Conservation (phyloP, 2,888 invertebrate species). For the Anarsia innoxiella region DNA sequence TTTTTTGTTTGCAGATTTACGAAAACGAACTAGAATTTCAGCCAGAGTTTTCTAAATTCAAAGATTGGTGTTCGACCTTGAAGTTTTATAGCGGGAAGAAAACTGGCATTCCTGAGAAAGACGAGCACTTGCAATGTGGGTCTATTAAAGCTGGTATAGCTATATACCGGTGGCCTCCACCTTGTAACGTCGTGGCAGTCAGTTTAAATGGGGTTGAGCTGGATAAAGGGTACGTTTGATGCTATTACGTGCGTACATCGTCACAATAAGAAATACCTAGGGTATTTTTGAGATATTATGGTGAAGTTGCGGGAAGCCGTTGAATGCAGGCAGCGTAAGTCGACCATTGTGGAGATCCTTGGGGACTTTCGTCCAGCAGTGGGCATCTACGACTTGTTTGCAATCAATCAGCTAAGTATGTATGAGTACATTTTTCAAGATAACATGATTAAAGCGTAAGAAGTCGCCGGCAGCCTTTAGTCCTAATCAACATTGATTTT, state of each 20-base stretch:
- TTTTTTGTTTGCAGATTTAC: slow-evolving; percentile 67
- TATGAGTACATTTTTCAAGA: too few species aligned
- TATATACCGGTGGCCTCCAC: slow-evolving; percentile 82
- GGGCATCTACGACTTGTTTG: too few species aligned
- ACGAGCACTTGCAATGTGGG: slow-evolving; percentile 48
- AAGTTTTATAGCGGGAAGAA: slow-evolving; percentile 78
- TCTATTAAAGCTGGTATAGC: slow-evolving; percentile 51
- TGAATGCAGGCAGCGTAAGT: too few species aligned
- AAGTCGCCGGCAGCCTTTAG: too few species aligned
- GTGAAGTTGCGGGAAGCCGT: too few species aligned
- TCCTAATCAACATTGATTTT: too few species aligned
- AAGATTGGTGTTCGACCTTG: slow-evolving; percentile 79
- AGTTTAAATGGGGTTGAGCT: slow-evolving; percentile 70
- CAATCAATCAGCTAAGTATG: too few species aligned
- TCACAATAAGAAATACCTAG: too few species aligned
- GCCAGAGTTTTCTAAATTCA: slow-evolving; percentile 78
- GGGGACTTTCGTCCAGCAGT: neutral
- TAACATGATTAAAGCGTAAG: too few species aligned
- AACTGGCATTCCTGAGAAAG: slow-evolving; percentile 52
- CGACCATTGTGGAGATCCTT: too few species aligned
- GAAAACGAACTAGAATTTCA: slow-evolving; percentile 80
- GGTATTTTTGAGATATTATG: too few species aligned
- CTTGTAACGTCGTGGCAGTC: slow-evolving; percentile 64
- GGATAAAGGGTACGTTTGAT: slow-evolving; percentile 52
- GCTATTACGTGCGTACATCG: too few species aligned